Evolutionary conservation across 2,113 vertebrate genomes (phyloP).

Genomic region (Nothobranchius furzeri): DNA sequence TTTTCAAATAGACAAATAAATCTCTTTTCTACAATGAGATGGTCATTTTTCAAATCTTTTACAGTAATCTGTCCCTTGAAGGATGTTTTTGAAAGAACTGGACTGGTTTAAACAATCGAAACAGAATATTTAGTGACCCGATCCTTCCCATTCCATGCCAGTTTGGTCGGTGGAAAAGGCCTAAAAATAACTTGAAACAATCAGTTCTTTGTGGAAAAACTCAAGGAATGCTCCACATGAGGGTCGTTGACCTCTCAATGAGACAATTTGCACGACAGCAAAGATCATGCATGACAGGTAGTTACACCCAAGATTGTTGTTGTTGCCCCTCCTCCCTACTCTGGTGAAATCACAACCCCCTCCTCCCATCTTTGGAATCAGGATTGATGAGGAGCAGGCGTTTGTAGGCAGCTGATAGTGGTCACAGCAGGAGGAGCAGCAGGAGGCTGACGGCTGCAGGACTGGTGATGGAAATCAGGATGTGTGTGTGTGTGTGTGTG

Average conservation of each 20-base stretch:
- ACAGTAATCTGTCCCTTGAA: background rate
- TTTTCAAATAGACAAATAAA: slow-evolving; percentile 30
- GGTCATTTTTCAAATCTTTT: background rate
- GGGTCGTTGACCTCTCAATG: background rate
- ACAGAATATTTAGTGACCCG: no score
- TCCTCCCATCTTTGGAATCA: slow-evolving; percentile 51
- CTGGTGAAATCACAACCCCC: slow-evolving; percentile 33
- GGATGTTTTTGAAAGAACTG: background rate
- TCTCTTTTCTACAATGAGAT: background rate
- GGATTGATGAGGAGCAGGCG: slow-evolving; percentile 62
- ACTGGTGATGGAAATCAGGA: slow-evolving; percentile 46
- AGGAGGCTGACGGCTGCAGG: slow-evolving; percentile 60
- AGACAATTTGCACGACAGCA: background rate
- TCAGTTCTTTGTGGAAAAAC: no score
- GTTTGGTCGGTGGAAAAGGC: no score
- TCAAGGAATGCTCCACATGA: background rate
- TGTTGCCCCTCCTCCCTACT: background rate
- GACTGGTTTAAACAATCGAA: no score
- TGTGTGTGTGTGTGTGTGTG: no score
- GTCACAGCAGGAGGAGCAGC: slow-evolving; percentile 63
- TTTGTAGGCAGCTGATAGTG: slow-evolving; percentile 64
- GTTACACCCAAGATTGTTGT: slow-evolving; percentile 1
- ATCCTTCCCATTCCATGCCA: no score
- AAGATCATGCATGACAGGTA: slow-evolving; percentile 18
- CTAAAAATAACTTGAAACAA: no score